Evolutionary conservation across 2,888 invertebrate genomes (phyloP), one percentile per base, ranked within the genome.

Genomic region (Limnephilus rhombicus): DNA sequence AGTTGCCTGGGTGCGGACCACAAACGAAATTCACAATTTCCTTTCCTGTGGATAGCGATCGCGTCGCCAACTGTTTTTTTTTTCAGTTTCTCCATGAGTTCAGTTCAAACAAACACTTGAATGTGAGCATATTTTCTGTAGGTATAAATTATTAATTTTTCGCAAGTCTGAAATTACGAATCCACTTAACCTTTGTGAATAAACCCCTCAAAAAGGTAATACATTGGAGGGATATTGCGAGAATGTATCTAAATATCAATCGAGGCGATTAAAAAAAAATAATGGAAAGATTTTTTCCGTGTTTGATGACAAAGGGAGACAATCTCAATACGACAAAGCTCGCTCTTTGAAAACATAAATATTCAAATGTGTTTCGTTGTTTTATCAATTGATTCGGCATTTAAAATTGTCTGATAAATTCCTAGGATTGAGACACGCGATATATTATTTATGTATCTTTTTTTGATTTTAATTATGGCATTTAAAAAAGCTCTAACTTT

Each of bases 111-210:
- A 83, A 89, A 89, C 41, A 80, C 80, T 89, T 89, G 80, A 29
- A 41, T 89, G 13, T 15, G 53, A 88, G 24, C 37, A 80, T 89
- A 89, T 80, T 88, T 89, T 24, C 37, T 9, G 81, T 91, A 88
- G 12, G 11, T 49, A 49, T 49, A 49, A 53, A 82, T 91, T 91
- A 91, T 91, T 88, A 88, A 91, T 53, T 91, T 91, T 91, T 37
- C 29, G 29, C 15, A 13, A 34, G 68, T 85, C 80, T 80, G 86
- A 86, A 87, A 91, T 80, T 91, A 86, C 81, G 49, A 87, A 88
- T 91, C 83, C 53, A n/a, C 49, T 91, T 88, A 81, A 49, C 87
- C 83, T 53, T 89, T 81, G 89, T 89, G 89, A 41, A 89, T 29
- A 80, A 12, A 80, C 11, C 81, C n/a, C 3, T 81, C 3, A 31